Base-by-base conservation (phyloP, 2,113 vertebrate species). In the Azemiops feae region DNA sequence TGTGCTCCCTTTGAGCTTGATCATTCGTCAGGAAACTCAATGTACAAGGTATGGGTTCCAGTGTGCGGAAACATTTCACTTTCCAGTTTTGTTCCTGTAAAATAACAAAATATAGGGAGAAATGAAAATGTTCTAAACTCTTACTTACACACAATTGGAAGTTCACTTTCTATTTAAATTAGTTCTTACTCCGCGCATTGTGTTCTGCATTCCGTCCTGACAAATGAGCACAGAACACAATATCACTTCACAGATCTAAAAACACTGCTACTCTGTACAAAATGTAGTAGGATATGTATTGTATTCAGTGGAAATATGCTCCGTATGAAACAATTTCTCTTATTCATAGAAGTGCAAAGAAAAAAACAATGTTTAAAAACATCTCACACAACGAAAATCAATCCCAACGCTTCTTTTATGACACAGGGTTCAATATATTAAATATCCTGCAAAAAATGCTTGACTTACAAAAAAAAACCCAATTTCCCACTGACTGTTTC, bases 1-100 rank as follows among this genome's bases (percentile, higher is more conserved):
- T 97, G 96, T 97, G 95, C 93, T 92, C 91, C 55, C n/a, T 86
- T 85, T 88, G 34, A 89, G 97, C 97, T 98, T 98, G 96, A 98
- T 98, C 95, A 69, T 95, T 69, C 93, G 96, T 96, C 96, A 97
- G 96, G 92, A 94, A 95, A 93, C 92, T 93, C 96, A 54, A 95
- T 96, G 93, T 89, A 89, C 91, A 34, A 95, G 90, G 96, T 95
- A 95, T 92, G 93, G 92, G n/a, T n/a, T n/a, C n/a, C n/a, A n/a
- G n/a, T 94, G 94, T 93, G 95, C 96, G 97, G 95, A 94, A 93
- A 95, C 95, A 94, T 94, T 97, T 97, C 96, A 92, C 93, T 96
- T 93, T 93, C 64, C 69, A 90, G 81, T 94, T 95, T 58, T 88
- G 18, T 87, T 58, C 92, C 85, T 95, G 55, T 93, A 88, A 96